Evolutionary conservation across 2,113 vertebrate genomes (phyloP).

Genomic region (Arothron firmamentum): DNA sequence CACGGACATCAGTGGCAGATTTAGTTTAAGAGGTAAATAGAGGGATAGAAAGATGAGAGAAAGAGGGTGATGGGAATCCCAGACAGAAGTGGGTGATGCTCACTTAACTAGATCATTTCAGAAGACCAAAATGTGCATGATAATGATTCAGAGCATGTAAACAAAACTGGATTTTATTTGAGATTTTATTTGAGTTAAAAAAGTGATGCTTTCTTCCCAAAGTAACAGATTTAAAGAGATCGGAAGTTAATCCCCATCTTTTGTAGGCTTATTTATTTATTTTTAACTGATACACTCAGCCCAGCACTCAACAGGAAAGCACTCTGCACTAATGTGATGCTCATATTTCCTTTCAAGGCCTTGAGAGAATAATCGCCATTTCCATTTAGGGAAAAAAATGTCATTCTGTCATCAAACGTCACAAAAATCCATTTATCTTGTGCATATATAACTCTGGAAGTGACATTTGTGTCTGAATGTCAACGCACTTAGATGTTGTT

Average conservation of each 20-base stretch:
- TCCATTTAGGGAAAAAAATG: slow-evolving; percentile 12
- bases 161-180: too few species aligned
- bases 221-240: slow-evolving; percentile 13
- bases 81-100: slow-evolving; percentile 8
- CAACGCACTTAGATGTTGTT: too few species aligned
- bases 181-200: slow-evolving; percentile 1
- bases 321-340: too few species aligned
- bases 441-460: neutral
- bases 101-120: neutral
- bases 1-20: slow-evolving; percentile 16
- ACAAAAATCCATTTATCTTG: neutral
- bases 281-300: slow-evolving; percentile 1
- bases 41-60: neutral
- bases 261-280: neutral
- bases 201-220: neutral
- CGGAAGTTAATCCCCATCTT: neutral
- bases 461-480: neutral
- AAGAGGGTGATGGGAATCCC: slow-evolving; percentile 12
- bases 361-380: neutral
- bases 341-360: neutral
- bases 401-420: slow-evolving; percentile 9
- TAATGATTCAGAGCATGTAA: too few species aligned
- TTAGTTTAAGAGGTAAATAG: slow-evolving; percentile 9
- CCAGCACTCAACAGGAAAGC: neutral
- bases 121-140: too few species aligned